A percentile compares a stretch with the other conserved stretches of the same genome.
Evolutionary conservation across 30 jellyfish, hydroid and myxozoan species (phyloP).

Genomic region (Cassiopea xamachana): DNA sequence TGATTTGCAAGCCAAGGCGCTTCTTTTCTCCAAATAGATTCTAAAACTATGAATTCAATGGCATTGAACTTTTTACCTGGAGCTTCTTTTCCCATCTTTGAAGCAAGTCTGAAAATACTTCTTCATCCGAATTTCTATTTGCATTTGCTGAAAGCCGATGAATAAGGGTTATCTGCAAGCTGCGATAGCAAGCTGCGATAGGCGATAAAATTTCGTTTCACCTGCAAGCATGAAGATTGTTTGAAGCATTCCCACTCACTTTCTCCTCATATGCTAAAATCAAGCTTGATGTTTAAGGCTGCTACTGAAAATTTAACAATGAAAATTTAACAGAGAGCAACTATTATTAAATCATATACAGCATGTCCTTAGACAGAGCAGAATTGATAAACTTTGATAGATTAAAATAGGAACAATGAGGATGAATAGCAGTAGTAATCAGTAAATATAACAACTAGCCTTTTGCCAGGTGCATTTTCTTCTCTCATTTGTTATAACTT

Average conservation of each 20-base stretch:
- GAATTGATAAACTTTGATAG: too few relatives aligned
- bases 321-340: not conserved
- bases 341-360: not conserved
- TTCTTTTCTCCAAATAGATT: not conserved
- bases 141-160: not conserved
- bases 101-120: not conserved
- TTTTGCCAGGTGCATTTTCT: too few relatives aligned
- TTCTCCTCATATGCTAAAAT: not conserved
- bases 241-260: not conserved
- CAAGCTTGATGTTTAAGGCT: conserved; percentile 37
- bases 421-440: too few relatives aligned
- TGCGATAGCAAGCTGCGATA: not conserved
- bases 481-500: too few relatives aligned
- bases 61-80: not conserved
- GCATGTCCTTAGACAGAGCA: too few relatives aligned
- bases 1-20: not conserved
- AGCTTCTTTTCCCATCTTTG: not conserved
- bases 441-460: too few relatives aligned
- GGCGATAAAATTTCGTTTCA: not conserved
- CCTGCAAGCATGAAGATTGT: not conserved
- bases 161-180: not conserved
- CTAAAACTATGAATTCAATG: not conserved
- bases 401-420: too few relatives aligned
- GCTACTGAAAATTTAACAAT: not conserved
- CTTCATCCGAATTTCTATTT: not conserved